A percentile compares a stretch with the other conserved stretches of the same genome.
Conservation (phyloP, 2,888 invertebrate species). For the Rhyacophila evoluta region DNA sequence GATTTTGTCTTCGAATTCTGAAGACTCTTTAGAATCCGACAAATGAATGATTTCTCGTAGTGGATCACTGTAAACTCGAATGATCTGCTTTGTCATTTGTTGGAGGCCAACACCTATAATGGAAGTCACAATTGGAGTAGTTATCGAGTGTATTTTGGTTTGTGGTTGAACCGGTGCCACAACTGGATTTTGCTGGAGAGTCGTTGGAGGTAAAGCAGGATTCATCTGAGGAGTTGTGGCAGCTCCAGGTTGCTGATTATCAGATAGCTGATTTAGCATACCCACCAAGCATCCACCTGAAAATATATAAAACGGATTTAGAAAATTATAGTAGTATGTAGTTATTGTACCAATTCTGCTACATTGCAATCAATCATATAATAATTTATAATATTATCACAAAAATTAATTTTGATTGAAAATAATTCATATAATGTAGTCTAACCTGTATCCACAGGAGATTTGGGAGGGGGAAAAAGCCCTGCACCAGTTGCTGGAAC, state of each 20-base stretch:
- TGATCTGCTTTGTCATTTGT: conserved; percentile 42
- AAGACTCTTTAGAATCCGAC: conserved; percentile 64
- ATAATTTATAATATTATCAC: too few relatives aligned
- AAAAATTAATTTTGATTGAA: too few relatives aligned
- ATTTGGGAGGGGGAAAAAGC: background rate
- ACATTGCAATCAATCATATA: too few relatives aligned
- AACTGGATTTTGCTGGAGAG: background rate
- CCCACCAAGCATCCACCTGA: conserved; percentile 57
- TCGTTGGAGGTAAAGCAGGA: background rate
- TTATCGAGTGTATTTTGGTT: conserved; percentile 1
- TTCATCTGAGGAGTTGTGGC: background rate
- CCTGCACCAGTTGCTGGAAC: conserved; percentile 10
- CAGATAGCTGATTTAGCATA: conserved; percentile 59
- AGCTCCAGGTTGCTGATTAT: conserved; percentile 56
- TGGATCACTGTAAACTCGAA: conserved; percentile 67
- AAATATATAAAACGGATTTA: too few relatives aligned
- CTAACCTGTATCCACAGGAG: conserved; percentile 42
- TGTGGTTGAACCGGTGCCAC: background rate
- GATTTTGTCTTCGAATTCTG: conserved; percentile 65
- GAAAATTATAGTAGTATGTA: too few relatives aligned
- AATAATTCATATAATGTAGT: background rate
- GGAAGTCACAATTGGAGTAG: background rate
- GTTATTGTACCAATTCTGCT: too few relatives aligned
- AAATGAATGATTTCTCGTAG: conserved; percentile 74
- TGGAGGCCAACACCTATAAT: conserved; percentile 30